Evolutionary conservation across 2,888 invertebrate genomes (phyloP), one percentile per base, ranked within the genome.

Genomic region (Acheta domesticus): DNA sequence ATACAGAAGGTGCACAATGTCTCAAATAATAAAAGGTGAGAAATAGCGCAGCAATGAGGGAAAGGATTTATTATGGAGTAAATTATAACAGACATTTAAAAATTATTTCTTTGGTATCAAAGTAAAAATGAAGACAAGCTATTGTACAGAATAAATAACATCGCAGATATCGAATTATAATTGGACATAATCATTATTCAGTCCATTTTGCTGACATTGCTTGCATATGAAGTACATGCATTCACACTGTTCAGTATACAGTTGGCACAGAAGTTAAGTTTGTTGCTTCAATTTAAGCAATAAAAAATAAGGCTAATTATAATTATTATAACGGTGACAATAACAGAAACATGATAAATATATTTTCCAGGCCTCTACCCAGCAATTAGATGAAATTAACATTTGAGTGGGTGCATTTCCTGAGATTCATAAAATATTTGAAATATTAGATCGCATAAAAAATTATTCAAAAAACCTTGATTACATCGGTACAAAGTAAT

Each of bases 391-490:
- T 36, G 62, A 19, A 62, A 62, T 19, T n/a, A 62, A 14, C 62
- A 62, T 62, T 62, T 62, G 16, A 62, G 62, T 62, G 14, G n/a
- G 16, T 62, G 62, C 62, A 62, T 62, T 62, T 62, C 62, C 62
- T 62, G 62, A 62, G 62, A 62, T 62, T 62, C 62, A 62, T 62
- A 62, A 62, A 62, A 62, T 62, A 62, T 14, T 62, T 62, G 62
- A 62, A 62, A n/a, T 62, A 62, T 62, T 19, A 62, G 62, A n/a
- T 62, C 62, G 16, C n/a, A 62, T 62, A 62, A 19, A 62, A 62
- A 62, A 62, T 19, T 4, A 62, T 62, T 36, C 36, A 36, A 36
- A 36, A 23, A 36, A 36, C 8, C 8, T 36, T 5, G 36, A 36
- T 36, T 36, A 36, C 36, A 36, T 36, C 36, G 8, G 36, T 36